Base-by-base conservation (phyloP, 2,797 vertebrate species). In the Odontamblyopus lacepedii region DNA sequence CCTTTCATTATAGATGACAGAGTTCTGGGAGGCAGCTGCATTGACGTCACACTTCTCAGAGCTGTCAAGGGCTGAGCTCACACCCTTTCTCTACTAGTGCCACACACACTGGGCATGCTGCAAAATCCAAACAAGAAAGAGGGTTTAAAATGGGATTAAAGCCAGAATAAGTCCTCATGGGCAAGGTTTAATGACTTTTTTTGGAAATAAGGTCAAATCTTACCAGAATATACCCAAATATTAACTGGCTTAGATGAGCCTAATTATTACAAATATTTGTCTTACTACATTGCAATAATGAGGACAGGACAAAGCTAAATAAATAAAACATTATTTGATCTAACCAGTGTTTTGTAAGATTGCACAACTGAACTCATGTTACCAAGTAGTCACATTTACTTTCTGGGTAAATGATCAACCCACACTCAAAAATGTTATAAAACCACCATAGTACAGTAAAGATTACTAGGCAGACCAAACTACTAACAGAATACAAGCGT, bases 1-100 rank as follows among this genome's bases (percentile, higher is more conserved):
- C 82, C 81, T 88, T 92, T 88, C 85, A 87, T 91, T 89, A 91
- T 88, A 90, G 87, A 90, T 89, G 85, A 88, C 89, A 89, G 77
- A 85, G 90, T 90, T 86, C 88, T 89, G 87, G 85, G 89, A 91
- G 90, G 89, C 88, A 89, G 88, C 89, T 87, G 88, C 90, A 88
- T 90, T 91, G 90, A 92, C 91, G 90, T 92, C 90, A 92, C 44
- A 67, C 63, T 87, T 83, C 83, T 85, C 82, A 73, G 80, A 35
- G 32, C 86, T 32, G 73, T 88, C 82, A 76, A 78, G 84, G 64
- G 81, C 83, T 84, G 72, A 9, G 29, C 48, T 30, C 63, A 44
- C n/a, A 23, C 70, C 83, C 83, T 71, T 73, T 63, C 62, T 23
- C 29, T 32, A 69, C 66, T 18, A 27, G 12, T 65, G 44, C 15